A percentile compares a stretch with the other conserved stretches of the same genome.
phyloP scores from a whole-genome alignment of 2,113 vertebrate species.

The Epinephelus moara region DNA sequence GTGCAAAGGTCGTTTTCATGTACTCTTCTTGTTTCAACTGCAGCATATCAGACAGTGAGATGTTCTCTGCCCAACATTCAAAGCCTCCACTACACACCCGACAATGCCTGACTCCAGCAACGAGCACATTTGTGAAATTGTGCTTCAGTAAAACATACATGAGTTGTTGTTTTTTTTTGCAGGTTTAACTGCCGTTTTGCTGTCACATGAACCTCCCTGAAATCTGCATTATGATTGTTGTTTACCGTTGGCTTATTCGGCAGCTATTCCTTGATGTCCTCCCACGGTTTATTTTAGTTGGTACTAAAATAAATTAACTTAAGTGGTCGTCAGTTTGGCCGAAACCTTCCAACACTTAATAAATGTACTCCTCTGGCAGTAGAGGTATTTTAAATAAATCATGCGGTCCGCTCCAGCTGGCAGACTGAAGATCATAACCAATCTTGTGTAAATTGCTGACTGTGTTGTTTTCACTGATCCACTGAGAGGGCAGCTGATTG shows the following conservation, averaged over 20 bases:
- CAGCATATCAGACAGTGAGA: no score
- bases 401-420: neutral
- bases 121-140: neutral
- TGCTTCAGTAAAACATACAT: neutral
- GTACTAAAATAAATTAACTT: neutral
- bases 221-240: neutral
- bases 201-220: neutral
- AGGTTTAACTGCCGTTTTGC: neutral
- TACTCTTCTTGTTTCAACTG: no score
- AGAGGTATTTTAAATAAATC: slow-evolving; percentile 16
- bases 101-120: neutral
- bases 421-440: slow-evolving; percentile 41
- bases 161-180: neutral
- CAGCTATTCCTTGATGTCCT: neutral
- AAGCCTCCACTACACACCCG: no score
- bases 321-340: slow-evolving; percentile 5
- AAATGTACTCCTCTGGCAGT: slow-evolving; percentile 5
- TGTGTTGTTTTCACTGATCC: slow-evolving; percentile 51
- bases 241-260: neutral
- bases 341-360: neutral
- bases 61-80: no score
- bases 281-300: neutral
- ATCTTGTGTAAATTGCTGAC: slow-evolving; percentile 43
- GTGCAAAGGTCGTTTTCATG: no score
- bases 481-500: slow-evolving; percentile 55